phyloP scores from a whole-genome alignment of 2,888 invertebrate species.

The Cataglyphis altisquamis region DNA sequence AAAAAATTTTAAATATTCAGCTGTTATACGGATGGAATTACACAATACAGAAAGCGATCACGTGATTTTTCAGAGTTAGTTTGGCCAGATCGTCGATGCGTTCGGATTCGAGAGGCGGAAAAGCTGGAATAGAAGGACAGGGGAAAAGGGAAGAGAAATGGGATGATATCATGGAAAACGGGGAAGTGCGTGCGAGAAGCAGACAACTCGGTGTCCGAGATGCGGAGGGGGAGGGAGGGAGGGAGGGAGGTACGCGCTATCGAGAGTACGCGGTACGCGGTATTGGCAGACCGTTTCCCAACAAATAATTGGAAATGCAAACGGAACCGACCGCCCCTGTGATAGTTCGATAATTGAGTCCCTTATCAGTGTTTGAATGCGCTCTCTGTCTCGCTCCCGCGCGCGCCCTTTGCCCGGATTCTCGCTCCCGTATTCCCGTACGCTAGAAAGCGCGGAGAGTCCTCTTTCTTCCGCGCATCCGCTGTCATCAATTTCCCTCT shows the following conservation, averaged over 20 bases:
- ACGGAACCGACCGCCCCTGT: constrained; percentile 83
- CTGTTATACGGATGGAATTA: background rate
- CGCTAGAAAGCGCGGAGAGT: background rate
- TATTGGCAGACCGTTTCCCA: constrained; percentile 86
- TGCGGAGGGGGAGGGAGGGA: constrained; percentile 52
- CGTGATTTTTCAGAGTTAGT: constrained; percentile 31
- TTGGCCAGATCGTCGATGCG: constrained; percentile 23
- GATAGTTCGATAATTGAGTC: constrained; percentile 86
- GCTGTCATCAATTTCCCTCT: constrained; percentile 13
- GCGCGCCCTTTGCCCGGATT: constrained; percentile 44
- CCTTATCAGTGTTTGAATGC: constrained; percentile 85
- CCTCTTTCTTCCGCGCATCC: constrained; percentile 40
- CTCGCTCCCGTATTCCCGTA: constrained; percentile 26
- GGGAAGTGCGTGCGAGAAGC: constrained; percentile 23
- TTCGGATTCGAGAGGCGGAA: constrained; percentile 28
- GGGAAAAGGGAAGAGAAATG: background rate
- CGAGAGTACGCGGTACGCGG: constrained; percentile 83
- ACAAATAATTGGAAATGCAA: constrained; percentile 86
- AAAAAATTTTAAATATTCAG: background rate
- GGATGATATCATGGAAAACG: constrained; percentile 30
- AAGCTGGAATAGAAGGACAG: constrained; percentile 46
- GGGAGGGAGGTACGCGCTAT: constrained; percentile 73
- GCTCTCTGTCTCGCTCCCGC: constrained; percentile 69
- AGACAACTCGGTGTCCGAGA: constrained; percentile 51
- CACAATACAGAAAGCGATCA: constrained; percentile 35